Percentiles rank a stretch among this genome's conserved stretches.
phyloP scores from a whole-genome alignment of 2,888 invertebrate genomes.

The Cryptosula pallasiana region DNA sequence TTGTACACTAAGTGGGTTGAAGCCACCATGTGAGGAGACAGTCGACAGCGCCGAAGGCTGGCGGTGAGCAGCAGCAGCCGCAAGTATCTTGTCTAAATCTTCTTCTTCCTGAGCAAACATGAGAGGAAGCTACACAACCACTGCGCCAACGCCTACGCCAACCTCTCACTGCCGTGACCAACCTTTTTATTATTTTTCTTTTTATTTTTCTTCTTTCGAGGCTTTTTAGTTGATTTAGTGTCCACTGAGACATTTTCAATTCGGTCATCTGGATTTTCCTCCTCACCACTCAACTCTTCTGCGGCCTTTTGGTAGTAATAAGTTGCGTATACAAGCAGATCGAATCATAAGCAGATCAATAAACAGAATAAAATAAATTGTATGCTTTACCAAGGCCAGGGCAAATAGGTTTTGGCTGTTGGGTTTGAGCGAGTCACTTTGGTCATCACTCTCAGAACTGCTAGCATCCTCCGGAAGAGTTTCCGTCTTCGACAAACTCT shows the following conservation, averaged over 20 bases:
- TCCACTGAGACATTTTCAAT: background rate
- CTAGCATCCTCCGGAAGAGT: background rate
- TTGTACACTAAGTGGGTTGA: conserved; percentile 55
- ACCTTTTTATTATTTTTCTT: conserved; percentile 18
- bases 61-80: background rate
- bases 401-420: conserved; percentile 6
- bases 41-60: background rate
- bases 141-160: background rate
- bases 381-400: conserved; percentile 4
- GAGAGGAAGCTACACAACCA: background rate
- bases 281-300: background rate
- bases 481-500: background rate
- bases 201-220: conserved; percentile 18
- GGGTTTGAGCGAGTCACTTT: background rate
- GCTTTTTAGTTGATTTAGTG: background rate
- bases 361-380: too few species aligned
- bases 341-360: too few species aligned
- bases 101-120: conserved; percentile 15
- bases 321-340: too few species aligned
- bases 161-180: background rate
- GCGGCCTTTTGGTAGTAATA: too few species aligned
- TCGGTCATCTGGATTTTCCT: background rate
- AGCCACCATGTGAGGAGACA: background rate
- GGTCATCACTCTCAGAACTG: background rate
- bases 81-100: background rate